Conservation (phyloP, 2,113 vertebrate species). For the Eonycteris spelaea region DNA sequence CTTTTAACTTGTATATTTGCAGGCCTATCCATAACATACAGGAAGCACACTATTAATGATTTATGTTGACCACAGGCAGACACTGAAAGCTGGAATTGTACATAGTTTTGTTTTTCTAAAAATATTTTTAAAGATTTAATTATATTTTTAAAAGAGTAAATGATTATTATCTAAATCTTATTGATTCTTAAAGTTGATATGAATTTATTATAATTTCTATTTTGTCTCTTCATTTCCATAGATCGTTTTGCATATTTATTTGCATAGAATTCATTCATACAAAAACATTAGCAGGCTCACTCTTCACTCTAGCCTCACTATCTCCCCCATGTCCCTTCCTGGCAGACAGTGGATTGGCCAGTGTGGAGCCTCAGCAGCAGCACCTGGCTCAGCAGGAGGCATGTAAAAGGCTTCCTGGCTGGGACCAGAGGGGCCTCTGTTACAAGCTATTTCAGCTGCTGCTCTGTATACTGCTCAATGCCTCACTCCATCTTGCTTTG, state of each 20-base stretch:
- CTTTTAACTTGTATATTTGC: background rate
- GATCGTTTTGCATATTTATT: background rate
- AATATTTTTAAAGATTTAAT: constrained; percentile 2
- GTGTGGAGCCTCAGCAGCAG: background rate
- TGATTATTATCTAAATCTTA: background rate
- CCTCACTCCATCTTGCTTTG: background rate
- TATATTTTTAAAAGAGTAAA: background rate
- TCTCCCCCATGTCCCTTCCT: background rate
- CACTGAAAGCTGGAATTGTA: background rate
- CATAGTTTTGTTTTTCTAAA: background rate
- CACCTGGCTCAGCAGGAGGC: background rate
- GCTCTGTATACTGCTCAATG: background rate
- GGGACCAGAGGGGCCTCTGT: background rate
- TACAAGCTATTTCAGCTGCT: background rate
- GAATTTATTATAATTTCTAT: background rate
- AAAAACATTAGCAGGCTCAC: background rate
- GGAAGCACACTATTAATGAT: background rate
- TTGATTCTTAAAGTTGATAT: background rate
- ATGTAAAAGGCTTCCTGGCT: background rate
- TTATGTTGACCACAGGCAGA: background rate
- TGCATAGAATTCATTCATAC: background rate
- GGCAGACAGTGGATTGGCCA: background rate
- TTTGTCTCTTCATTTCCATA: background rate
- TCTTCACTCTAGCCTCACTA: background rate
- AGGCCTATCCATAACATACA: background rate